Evolutionary conservation across 2,888 invertebrate species (phyloP), one percentile per base, ranked within the genome.

Genomic region (Meganola albula): DNA sequence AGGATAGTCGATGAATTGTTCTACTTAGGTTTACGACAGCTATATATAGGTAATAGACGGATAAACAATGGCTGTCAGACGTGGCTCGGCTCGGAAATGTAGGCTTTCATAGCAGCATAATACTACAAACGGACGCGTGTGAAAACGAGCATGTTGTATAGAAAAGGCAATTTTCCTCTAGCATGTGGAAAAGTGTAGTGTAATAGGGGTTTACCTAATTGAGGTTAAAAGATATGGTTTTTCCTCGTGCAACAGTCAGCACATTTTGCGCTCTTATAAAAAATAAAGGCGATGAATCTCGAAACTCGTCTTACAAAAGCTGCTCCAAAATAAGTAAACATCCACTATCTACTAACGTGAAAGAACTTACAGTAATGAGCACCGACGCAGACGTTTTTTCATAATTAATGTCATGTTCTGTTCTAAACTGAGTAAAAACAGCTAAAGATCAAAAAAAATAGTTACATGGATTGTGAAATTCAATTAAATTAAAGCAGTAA

Each of bases 1-100:
- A n/a, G n/a, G n/a, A n/a, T n/a, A n/a, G n/a, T n/a, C n/a, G n/a
- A n/a, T n/a, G n/a, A n/a, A n/a, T n/a, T n/a, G n/a, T n/a, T n/a
- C n/a, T n/a, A n/a, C n/a, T n/a, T n/a, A n/a, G n/a, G n/a, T n/a
- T n/a, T n/a, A n/a, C n/a, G n/a, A n/a, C n/a, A n/a, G n/a, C n/a
- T n/a, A n/a, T n/a, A n/a, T n/a, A n/a, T n/a, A n/a, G n/a, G n/a
- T n/a, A n/a, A n/a, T n/a, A n/a, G n/a, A n/a, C n/a, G n/a, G n/a
- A n/a, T n/a, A 53, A 44, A 70, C 64, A 69, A 67, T 63, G 41
- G 47, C 50, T 64, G 63, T 68, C 67, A 58, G 52, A 54, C 51
- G 40, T 38, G 48, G 37, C 43, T 37, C 28, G 34, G 39, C 53
- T 39, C 50, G 53, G 58, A 65, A 63, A 60, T 52, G 58, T 53